Percentiles rank a stretch among this genome's conserved stretches.
phyloP scores from a whole-genome alignment of 37 sponge, comb jelly and placozoan species.

The Beroe forskalii region DNA sequence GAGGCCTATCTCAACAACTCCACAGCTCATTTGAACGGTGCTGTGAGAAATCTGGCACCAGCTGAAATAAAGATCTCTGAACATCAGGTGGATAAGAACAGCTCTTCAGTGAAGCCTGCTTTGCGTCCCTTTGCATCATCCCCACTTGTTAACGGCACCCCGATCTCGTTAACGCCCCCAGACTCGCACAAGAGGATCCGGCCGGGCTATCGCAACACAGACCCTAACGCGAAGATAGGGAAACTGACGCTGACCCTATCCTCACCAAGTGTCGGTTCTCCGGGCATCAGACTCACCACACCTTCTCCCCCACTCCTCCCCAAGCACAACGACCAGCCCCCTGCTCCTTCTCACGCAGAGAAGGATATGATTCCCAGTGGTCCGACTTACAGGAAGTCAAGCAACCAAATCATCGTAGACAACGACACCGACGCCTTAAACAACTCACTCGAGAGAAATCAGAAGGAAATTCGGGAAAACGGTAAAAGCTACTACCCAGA shows the following conservation, averaged over 20 bases:
- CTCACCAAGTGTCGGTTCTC: neutral
- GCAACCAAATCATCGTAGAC: neutral
- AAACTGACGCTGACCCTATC: neutral
- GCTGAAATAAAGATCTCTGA: too few species aligned
- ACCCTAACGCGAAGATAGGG: too few species aligned
- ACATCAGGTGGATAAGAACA: too few species aligned
- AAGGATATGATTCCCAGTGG: neutral
- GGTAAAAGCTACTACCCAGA: neutral
- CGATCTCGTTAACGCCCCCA: too few species aligned
- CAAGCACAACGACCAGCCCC: neutral
- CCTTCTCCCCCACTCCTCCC: conserved; percentile 1
- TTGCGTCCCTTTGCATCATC: too few species aligned
- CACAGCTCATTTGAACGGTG: neutral
- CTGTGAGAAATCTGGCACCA: neutral
- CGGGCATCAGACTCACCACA: conserved; percentile 54
- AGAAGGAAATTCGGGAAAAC: neutral
- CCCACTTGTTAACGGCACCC: too few species aligned
- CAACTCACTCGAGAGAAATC: neutral
- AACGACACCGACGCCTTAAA: neutral
- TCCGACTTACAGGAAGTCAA: neutral
- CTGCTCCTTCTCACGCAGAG: neutral
- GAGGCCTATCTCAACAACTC: conserved; percentile 22
- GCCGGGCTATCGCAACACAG: too few species aligned
- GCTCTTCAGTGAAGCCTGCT: too few species aligned
- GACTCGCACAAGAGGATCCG: too few species aligned